phyloP scores from a whole-genome alignment of 1,140 invertebrate genomes.

The Condylostylus longicornis region DNA sequence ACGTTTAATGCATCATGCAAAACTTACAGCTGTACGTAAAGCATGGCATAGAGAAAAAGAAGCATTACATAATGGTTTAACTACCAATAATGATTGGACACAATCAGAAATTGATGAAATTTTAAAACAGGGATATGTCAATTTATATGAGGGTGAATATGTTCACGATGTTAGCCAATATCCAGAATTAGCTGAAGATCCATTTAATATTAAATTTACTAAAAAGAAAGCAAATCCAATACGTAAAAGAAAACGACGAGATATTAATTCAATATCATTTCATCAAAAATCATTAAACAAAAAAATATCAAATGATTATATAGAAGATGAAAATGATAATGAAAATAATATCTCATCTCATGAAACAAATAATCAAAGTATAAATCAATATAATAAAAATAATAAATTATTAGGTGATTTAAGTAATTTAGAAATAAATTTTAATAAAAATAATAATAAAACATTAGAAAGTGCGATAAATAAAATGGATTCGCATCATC shows the following conservation, averaged over 20 bases:
- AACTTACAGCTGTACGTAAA: conserved; percentile 66
- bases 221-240: conserved; percentile 55
- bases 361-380: not conserved
- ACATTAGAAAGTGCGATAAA: too few species aligned
- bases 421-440: too few species aligned
- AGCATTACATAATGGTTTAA: conserved; percentile 57
- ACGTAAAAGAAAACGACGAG: conserved; percentile 41
- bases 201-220: conserved; percentile 80
- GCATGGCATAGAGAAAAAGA: conserved; percentile 86
- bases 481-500: too few species aligned
- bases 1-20: conserved; percentile 74
- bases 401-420: too few species aligned
- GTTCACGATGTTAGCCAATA: conserved; percentile 76
- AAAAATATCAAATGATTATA: not conserved
- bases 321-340: too few species aligned
- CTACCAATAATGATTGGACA: conserved; percentile 57
- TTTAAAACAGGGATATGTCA: conserved; percentile 61
- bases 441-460: too few species aligned
- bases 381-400: conserved; percentile 1
- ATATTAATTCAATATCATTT: not conserved
- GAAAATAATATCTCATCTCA: not conserved
- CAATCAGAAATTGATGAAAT: conserved; percentile 74
- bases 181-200: conserved; percentile 87
- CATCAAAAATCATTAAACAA: not conserved
- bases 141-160: conserved; percentile 79